Evolutionary conservation across 2,113 vertebrate species (phyloP).

Genomic region (Ameiurus melas): DNA sequence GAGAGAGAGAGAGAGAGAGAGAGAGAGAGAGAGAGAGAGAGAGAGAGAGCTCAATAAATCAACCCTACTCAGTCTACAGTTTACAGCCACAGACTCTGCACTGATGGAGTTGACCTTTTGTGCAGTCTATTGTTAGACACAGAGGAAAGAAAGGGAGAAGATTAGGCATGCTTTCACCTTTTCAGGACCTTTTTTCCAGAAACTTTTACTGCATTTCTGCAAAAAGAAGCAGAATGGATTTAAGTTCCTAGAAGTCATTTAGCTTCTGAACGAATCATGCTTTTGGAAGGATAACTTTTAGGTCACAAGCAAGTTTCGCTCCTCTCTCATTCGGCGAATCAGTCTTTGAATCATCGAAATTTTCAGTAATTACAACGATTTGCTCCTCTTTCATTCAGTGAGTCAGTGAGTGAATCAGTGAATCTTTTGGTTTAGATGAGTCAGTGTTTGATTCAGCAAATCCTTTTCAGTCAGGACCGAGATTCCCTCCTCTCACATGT

Average conservation of each 20-base stretch:
- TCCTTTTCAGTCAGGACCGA: background rate
- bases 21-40: background rate
- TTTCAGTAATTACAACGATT: background rate
- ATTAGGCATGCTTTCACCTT: background rate
- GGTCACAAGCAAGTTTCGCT: background rate
- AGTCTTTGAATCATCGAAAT: background rate
- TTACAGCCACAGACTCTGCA: background rate
- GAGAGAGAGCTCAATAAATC: slow-evolving; percentile 17
- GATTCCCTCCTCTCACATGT: background rate
- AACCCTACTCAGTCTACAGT: background rate
- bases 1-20: background rate
- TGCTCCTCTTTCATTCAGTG: background rate
- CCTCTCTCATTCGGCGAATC: background rate
- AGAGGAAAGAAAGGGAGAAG: background rate
- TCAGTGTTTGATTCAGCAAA: background rate
- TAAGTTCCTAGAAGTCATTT: background rate
- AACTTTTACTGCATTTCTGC: background rate
- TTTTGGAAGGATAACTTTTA: background rate
- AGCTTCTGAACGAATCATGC: background rate
- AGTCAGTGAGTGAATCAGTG: background rate
- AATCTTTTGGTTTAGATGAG: background rate
- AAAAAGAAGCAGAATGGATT: background rate
- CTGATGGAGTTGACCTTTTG: background rate
- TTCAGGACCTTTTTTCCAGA: background rate
- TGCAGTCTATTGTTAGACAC: background rate